Base-by-base conservation (phyloP, 2,888 invertebrate genomes). In the Drosophila eohydei region DNA sequence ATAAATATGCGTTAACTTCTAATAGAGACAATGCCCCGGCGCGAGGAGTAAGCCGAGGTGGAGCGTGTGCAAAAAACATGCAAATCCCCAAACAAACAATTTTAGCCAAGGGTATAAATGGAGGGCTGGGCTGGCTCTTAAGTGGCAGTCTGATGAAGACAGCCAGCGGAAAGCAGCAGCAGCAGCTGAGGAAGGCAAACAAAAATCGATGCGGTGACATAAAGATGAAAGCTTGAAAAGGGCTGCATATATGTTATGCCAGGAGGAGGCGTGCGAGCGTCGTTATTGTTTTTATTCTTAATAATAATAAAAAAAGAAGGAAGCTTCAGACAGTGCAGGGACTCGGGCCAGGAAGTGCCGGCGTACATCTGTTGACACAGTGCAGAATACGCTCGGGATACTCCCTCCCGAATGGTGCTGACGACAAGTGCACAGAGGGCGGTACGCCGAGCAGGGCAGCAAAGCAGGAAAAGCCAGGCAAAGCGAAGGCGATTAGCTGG, bases 1-100 rank as follows among this genome's bases (percentile, higher is more conserved):
- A 88, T 86, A 86, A 86, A 86, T 89, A 89, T 83, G 89, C 89
- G 74, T 89, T 89, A 88, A 81, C 89, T 88, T 85, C 85, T 71
- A 84, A 80, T 76, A 89, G 78, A 86, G 88, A 77, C 71, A 73
- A 58, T 64, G 69, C 43, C 40, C 44, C 28, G 57, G 52, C 30
- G 30, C 16, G 38, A 38, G 46, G 50, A 51, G n/a, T 4, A 12
- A 58, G 4, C 16, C 46, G 38, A 40, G 30, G 58, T 26, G 56
- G 51, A 58, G 71, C 71, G 74, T 83, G 86, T 80, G 86, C 69
- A 72, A 81, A 85, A 83, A 88, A 69, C 86, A 87, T 87, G 90
- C 87, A 89, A 87, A 87, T 87, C 87, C 90, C 80, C 76, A 89
- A 88, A 77, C 85, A 87, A 87, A 87, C 88, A 87, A 85, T 85